These are phyloP conservation scores for Drosophila recens DNA, from an alignment of 2,888 invertebrate species.

Conservation along the genomic window DNA sequence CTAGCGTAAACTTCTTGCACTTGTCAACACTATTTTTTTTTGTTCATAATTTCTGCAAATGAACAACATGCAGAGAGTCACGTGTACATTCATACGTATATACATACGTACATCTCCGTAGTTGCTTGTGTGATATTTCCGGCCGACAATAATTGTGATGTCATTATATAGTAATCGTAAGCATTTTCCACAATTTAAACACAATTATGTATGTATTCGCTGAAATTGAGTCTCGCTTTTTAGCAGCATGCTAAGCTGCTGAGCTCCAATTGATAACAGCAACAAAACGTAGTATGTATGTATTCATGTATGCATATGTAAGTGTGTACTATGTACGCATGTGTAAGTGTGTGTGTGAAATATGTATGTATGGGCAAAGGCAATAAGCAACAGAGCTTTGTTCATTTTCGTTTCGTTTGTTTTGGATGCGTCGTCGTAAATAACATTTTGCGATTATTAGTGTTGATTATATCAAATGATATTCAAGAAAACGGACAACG, in stretches of 20 bases:
- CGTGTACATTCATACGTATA: neutral
- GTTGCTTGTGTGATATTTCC: constrained; percentile 30
- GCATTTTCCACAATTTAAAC: constrained; percentile 33
- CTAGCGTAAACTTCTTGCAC: neutral
- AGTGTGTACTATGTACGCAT: no score
- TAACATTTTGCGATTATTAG: constrained; percentile 34
- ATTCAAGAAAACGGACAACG: constrained; percentile 8
- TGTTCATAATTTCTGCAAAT: neutral
- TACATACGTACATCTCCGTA: neutral
- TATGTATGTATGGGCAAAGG: neutral
- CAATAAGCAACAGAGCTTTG: constrained; percentile 15
- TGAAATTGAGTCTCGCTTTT: constrained; percentile 16
- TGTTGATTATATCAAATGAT: constrained; percentile 34
- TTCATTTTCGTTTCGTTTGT: constrained; percentile 10
- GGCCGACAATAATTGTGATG: constrained; percentile 39
- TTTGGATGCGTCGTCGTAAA: constrained; percentile 22
- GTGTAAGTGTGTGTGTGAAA: neutral
- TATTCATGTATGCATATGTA: neutral
- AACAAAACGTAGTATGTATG: constrained; percentile 3
- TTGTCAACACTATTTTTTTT: constrained; percentile 9
- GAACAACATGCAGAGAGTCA: constrained; percentile 11
- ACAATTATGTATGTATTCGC: constrained; percentile 16
- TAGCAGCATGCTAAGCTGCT: constrained; percentile 16
- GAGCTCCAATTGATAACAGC: constrained; percentile 29
- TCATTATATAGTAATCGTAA: constrained; percentile 32